Evolutionary conservation across 2,113 vertebrate genomes (phyloP), one percentile per base, ranked within the genome.

Genomic region (Sterna hirundo): DNA sequence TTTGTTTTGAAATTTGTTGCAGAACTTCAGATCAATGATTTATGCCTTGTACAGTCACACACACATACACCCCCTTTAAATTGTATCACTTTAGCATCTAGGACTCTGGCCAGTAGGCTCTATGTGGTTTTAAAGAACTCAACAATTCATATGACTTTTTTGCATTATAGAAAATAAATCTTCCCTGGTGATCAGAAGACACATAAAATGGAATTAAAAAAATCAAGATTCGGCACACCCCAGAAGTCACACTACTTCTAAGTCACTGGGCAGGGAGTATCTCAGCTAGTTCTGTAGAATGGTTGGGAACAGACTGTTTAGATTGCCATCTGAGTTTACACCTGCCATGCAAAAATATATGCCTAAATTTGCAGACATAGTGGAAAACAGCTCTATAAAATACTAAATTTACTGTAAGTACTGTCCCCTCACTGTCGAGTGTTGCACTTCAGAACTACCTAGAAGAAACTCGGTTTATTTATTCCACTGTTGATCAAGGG

Each of bases 1-100:
- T 70, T 62, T 93, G 71, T 88, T 94, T 80, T 90, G 82, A 94
- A 91, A 77, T 86, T 66, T 55, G 58, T 70, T 58, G n/a, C 65
- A 91, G n/a, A 96, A 77, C 38, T 86, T 86, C 25, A 89, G 29
- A 68, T 82, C n/a, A 68, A 76, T 42, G 46, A 38, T 94, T 92
- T 90, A 85, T 70, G 46, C 42, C 38, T 81, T 2, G 0, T 70
- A 83, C 3, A 2, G 25, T 83, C 49, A 75, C 29, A 85, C 36
- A 61, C 18, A 38, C 61, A 38, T 21, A 69, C 19, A 18, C 9
- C 10, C 42, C 30, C 47, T 78, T 81, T 27, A 70, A 86, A 44
- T 29, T 77, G 25, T 55, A 40, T 64, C 51, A 54, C 23, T 42
- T 71, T 51, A 82, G 89, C 34, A 38, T 44, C 16, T 36, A 69